phyloP scores from a whole-genome alignment of 2,113 vertebrate species.

The Meleagris gallopavo region DNA sequence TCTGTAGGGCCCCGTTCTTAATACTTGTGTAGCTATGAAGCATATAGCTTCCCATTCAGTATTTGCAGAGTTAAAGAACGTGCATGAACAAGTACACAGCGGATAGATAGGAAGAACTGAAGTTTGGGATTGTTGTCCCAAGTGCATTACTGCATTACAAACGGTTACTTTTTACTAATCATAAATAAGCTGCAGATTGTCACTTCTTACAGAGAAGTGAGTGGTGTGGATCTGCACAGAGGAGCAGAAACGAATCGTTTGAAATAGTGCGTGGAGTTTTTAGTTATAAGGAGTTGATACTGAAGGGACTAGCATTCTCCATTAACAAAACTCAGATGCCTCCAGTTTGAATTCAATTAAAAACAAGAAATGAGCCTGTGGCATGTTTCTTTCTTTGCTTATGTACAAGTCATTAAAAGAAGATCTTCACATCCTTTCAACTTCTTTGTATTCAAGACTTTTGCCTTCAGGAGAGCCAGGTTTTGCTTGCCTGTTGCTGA shows the following conservation, averaged over 20 bases:
- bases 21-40: neutral
- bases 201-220: neutral
- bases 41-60: neutral
- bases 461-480: neutral
- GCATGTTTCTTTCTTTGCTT: neutral
- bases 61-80: neutral
- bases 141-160: neutral
- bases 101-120: neutral
- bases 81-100: neutral
- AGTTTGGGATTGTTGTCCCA: neutral
- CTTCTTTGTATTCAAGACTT: neutral
- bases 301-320: neutral
- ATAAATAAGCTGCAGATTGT: neutral
- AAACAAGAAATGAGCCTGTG: neutral
- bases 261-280: neutral
- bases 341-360: neutral
- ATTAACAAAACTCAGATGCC: neutral
- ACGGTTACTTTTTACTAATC: neutral
- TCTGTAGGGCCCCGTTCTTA: neutral
- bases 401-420: neutral
- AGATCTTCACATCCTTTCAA: neutral
- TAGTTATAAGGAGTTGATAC: neutral
- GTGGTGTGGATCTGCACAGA: neutral
- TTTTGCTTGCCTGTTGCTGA: neutral
- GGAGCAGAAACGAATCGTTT: constrained; percentile 1